These are phyloP conservation scores for Amia ocellicauda DNA, from an alignment of 2,113 vertebrate species.

Conservation along the genomic window DNA sequence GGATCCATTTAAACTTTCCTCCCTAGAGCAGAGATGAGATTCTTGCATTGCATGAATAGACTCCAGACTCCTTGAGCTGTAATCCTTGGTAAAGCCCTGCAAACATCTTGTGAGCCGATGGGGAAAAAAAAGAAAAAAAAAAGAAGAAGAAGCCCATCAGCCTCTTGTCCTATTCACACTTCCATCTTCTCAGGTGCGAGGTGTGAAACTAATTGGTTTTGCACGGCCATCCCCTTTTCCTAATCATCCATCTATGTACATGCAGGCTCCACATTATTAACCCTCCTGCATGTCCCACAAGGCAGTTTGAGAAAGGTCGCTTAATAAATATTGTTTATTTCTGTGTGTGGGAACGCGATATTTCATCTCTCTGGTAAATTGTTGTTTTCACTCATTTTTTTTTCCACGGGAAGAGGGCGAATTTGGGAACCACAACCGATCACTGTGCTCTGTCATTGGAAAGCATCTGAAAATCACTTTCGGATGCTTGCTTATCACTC, in stretches of 20 bases:
- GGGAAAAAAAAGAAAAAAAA: too few relatives aligned
- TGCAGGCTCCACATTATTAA: neutral
- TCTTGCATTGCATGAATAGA: too few relatives aligned
- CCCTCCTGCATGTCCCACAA: neutral
- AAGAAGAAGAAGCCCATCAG: too few relatives aligned
- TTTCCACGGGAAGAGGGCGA: too few relatives aligned
- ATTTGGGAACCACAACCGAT: too few relatives aligned
- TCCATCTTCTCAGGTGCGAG: neutral
- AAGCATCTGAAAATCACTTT: too few relatives aligned
- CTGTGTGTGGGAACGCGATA: neutral
- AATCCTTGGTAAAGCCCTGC: neutral
- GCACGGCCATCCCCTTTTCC: neutral
- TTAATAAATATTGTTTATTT: constrained; percentile 5
- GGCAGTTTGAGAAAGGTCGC: constrained; percentile 1
- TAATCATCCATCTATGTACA: neutral
- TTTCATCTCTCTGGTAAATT: neutral
- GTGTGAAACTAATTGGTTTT: constrained; percentile 1
- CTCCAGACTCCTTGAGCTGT: neutral
- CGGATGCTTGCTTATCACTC: too few relatives aligned
- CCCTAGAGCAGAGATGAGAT: too few relatives aligned
- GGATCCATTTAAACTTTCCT: too few relatives aligned
- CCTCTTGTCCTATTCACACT: neutral
- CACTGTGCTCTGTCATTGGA: too few relatives aligned
- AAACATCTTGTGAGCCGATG: neutral
- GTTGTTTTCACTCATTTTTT: too few relatives aligned